Evolutionary conservation across 2,113 vertebrate genomes (phyloP).

Genomic region (Cyanoderma ruficeps): DNA sequence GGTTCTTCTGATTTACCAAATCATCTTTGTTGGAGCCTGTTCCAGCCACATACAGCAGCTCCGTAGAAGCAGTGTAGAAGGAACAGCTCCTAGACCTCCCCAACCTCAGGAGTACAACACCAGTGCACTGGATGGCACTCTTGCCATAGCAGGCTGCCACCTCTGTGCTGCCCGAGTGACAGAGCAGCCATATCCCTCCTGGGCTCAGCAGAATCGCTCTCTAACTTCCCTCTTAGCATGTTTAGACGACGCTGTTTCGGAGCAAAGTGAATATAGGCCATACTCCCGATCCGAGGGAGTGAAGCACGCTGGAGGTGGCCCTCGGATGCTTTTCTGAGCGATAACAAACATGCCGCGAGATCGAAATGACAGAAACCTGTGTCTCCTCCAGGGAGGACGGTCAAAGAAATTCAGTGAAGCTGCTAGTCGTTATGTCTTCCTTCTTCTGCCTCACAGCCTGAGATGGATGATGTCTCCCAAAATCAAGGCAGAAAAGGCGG

Average conservation of each 20-base stretch:
- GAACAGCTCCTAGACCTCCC: background rate
- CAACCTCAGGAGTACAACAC: background rate
- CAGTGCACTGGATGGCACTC: background rate
- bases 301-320: background rate
- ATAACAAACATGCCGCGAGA: background rate
- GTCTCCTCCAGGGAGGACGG: background rate
- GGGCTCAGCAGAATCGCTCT: rapidly evolving
- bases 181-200: rapidly evolving
- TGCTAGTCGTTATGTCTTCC: background rate
- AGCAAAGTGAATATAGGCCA: background rate
- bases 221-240: background rate
- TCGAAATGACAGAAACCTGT: background rate
- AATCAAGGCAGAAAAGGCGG: background rate
- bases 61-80: rapidly evolving
- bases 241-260: background rate
- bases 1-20: background rate
- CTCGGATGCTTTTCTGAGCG: background rate
- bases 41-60: background rate
- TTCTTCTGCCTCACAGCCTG: background rate
- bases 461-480: rapidly evolving
- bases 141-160: rapidly evolving
- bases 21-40: background rate
- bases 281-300: no score
- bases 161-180: rapidly evolving
- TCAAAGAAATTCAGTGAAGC: background rate